Conservation (phyloP, 2,113 vertebrate genomes). For the Phalacrocorax brasilianus region DNA sequence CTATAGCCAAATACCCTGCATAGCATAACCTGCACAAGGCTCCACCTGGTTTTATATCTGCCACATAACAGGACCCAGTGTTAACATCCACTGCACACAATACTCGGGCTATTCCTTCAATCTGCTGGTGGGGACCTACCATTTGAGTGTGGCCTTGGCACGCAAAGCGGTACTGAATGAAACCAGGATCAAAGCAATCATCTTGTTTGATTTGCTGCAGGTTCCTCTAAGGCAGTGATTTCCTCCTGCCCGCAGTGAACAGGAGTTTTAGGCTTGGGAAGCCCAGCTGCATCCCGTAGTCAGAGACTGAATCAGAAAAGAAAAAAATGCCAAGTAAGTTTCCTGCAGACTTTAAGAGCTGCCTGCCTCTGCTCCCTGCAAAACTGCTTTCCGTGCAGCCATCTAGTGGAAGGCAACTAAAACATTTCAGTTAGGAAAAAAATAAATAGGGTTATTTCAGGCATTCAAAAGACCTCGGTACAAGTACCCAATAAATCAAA, state of each 20-base stretch:
- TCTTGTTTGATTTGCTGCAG: neutral
- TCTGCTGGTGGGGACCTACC: neutral
- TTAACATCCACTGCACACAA: neutral
- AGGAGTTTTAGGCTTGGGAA: neutral
- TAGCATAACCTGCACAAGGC: accelerated
- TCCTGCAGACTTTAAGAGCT: neutral
- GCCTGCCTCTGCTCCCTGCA: neutral
- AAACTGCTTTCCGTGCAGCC: conserved; percentile 28
- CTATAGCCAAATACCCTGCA: accelerated
- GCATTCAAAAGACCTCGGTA: neutral
- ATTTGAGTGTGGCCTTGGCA: neutral
- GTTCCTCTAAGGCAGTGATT: neutral
- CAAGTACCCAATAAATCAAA: neutral
- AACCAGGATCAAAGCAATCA: neutral
- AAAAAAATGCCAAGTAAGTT: neutral
- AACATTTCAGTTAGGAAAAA: neutral
- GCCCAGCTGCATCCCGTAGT: neutral
- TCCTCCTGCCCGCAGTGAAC: neutral
- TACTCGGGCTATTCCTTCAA: neutral
- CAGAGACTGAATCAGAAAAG: neutral
- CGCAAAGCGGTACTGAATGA: accelerated
- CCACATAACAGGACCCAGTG: neutral
- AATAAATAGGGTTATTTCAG: neutral
- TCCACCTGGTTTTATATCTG: neutral
- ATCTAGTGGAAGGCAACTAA: conserved; percentile 43